phyloP scores from a whole-genome alignment of 2,113 vertebrate species.

The Emydura subglobosa region DNA sequence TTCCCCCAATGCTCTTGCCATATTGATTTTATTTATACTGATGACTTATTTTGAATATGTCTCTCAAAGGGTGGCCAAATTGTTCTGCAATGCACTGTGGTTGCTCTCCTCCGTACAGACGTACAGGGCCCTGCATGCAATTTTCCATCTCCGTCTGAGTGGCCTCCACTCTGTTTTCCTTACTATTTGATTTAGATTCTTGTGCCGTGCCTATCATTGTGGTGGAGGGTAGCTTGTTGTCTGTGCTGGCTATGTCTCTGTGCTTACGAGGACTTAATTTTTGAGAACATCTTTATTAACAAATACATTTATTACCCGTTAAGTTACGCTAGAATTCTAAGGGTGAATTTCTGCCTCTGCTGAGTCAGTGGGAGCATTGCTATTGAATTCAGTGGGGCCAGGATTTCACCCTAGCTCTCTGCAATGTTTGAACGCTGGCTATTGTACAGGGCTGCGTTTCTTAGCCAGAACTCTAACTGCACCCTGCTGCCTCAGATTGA shows the following conservation, averaged over 20 bases:
- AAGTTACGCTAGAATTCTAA: fast-evolving
- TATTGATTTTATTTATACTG: fast-evolving
- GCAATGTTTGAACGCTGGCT: fast-evolving
- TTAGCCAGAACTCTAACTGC: not conserved
- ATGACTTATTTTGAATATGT: not conserved
- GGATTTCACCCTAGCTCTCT: not conserved
- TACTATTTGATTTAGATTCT: not conserved
- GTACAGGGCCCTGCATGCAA: not conserved
- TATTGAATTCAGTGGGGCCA: not conserved
- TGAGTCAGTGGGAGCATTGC: not conserved
- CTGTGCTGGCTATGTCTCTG: not conserved
- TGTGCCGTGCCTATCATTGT: not conserved
- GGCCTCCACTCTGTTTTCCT: fast-evolving
- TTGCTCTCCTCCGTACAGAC: not conserved
- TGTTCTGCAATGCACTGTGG: not conserved
- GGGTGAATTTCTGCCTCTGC: not conserved
- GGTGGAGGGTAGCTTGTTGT: not conserved
- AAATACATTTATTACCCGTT: not conserved
- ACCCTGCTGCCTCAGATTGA: not conserved
- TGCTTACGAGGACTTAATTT: not conserved
- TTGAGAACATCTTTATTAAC: not conserved
- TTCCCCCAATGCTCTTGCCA: not conserved
- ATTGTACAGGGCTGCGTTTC: not conserved
- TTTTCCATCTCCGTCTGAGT: not conserved
- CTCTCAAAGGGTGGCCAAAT: not conserved